These are phyloP conservation scores for Choloepus didactylus DNA, from an alignment of 2,797 vertebrate species.

Conservation along the genomic window DNA sequence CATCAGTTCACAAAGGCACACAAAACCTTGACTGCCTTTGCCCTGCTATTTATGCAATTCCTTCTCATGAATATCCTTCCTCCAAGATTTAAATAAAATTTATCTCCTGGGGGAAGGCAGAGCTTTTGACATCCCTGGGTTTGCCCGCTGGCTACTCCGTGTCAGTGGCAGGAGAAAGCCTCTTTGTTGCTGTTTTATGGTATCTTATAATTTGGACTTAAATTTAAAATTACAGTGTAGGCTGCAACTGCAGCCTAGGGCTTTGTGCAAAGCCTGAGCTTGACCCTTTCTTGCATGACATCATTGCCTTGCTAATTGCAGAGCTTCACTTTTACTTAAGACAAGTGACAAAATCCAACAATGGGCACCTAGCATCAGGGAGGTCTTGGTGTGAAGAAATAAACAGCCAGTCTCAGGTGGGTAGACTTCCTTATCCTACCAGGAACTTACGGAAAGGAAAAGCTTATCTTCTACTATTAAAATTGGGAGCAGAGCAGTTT, in stretches of 20 bases:
- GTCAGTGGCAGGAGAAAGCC: neutral
- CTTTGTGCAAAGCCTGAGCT: slow-evolving; percentile 30
- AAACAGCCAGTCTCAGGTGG: neutral
- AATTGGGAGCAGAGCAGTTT: neutral
- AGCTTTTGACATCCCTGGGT: neutral
- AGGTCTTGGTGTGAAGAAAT: neutral
- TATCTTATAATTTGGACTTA: slow-evolving; percentile 12
- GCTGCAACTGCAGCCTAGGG: slow-evolving; percentile 37
- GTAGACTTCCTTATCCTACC: neutral
- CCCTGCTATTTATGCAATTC: neutral
- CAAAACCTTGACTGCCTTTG: neutral
- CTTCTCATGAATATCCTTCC: neutral
- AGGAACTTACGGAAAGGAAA: neutral
- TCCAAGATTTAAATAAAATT: slow-evolving; percentile 9
- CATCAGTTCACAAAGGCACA: neutral
- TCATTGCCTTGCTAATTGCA: slow-evolving; percentile 26
- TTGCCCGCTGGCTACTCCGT: neutral
- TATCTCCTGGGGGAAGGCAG: neutral
- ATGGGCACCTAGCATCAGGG: neutral
- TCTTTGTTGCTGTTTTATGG: slow-evolving; percentile 1
- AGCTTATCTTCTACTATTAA: neutral
- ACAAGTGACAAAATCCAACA: slow-evolving; percentile 51
- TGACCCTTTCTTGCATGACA: slow-evolving; percentile 16
- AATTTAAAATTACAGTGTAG: slow-evolving; percentile 48
- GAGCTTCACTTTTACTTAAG: slow-evolving; percentile 44